A percentile compares a stretch with the other conserved stretches of the same genome.
Evolutionary conservation across 1,140 invertebrate genomes (phyloP).

Genomic region (Euura saliciscinereae): DNA sequence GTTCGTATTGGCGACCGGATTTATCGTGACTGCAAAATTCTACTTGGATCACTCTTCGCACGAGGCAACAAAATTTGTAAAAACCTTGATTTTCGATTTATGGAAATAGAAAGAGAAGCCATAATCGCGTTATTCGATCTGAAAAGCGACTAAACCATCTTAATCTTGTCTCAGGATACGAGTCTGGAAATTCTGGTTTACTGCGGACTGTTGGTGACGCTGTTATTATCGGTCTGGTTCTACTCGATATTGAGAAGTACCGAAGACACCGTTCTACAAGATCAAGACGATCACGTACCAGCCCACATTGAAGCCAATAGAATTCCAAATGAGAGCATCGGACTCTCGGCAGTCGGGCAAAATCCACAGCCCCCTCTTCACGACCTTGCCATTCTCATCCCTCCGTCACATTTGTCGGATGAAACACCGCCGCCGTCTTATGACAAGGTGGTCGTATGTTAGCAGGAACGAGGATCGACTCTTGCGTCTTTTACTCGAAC

Average conservation of each 20-base stretch:
- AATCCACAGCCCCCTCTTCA: constrained; percentile 67
- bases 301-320: constrained; percentile 26
- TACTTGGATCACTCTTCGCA: constrained; percentile 69
- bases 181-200: constrained; percentile 69
- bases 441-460: constrained; percentile 60
- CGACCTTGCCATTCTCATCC: constrained; percentile 71
- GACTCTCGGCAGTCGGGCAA: constrained; percentile 45
- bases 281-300: constrained; percentile 35
- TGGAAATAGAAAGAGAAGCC: not conserved
- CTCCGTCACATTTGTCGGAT: constrained; percentile 53
- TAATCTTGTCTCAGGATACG: constrained; percentile 44
- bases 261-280: constrained; percentile 25
- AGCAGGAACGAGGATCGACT: not conserved
- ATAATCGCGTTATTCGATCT: too few relatives aligned
- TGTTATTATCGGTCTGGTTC: constrained; percentile 66
- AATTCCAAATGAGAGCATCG: constrained; percentile 9
- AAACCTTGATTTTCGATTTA: not conserved
- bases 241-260: constrained; percentile 45
- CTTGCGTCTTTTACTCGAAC: not conserved
- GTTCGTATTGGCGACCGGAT: constrained; percentile 68
- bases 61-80: constrained; percentile 37
- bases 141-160: too few relatives aligned
- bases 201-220: constrained; percentile 67
- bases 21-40: constrained; percentile 70
- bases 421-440: constrained; percentile 71